Evolutionary conservation across 2,113 vertebrate species (phyloP), one percentile per base, ranked within the genome.

Genomic region (Desmodus rotundus): DNA sequence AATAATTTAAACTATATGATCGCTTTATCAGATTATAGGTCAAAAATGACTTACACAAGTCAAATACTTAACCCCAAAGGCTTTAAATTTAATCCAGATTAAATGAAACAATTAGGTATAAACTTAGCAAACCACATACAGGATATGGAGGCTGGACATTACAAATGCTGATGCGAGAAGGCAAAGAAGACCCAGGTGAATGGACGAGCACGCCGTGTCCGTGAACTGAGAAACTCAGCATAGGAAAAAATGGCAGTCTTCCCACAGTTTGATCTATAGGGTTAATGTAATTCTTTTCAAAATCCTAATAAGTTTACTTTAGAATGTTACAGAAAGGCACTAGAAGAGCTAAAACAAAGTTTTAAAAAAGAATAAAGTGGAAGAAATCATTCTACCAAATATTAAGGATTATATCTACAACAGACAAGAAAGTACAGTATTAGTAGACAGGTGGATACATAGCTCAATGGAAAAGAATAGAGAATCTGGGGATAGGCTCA

Each of bases 1-100:
- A 91, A 82, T 31, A n/a, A 94, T 61, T 87, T 86, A 86, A 89
- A 87, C 14, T 16, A 83, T n/a, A 58, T 52, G 54, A n/a, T 16
- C 50, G 4, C 3, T 78, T 70, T 61, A 76, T 58, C 54, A 68
- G 12, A 83, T 65, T 14, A 91, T 3, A 67, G 22, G 22, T 33
- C 43, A 63, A 43, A 91, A 80, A 50, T 63, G 45, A 74, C 47
- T 45, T 68, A 84, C 19, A 11, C 3, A 83, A 74, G 45, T n/a
- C 63, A 74, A 43, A 20, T 24, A 76, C 11, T 76, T 82, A 54
- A 86, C 33, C 31, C 56, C 45, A 89, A 87, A 56, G 4, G 7
- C 52, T 92, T 82, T 61, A 74, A 86, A 89, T 36, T 47, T 76
- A 82, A 89, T 82, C 16, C 14, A 72, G 73, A 72, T 41, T 85